Percentiles rank a stretch among this genome's conserved stretches.
phyloP scores from a whole-genome alignment of 1,140 invertebrate species.

The Plodia interpunctella region DNA sequence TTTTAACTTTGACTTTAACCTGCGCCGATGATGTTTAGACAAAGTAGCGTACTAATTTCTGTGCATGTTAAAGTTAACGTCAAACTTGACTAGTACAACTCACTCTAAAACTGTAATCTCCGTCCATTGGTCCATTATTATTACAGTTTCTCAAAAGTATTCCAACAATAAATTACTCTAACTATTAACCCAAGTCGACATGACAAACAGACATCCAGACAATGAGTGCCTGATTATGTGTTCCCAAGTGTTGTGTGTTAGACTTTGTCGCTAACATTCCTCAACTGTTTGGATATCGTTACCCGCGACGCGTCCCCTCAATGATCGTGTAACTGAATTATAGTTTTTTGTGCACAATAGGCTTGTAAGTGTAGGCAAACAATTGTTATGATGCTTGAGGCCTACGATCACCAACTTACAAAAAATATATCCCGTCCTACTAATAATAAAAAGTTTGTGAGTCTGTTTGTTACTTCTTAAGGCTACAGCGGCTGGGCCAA shows the following conservation, averaged over 20 bases:
- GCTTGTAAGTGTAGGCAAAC: neutral
- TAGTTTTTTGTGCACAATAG: neutral
- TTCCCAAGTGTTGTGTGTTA: slow-evolving; percentile 40
- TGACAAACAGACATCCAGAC: slow-evolving; percentile 6
- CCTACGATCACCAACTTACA: too few species aligned
- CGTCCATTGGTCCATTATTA: neutral
- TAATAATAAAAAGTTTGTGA: too few species aligned
- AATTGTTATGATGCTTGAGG: neutral
- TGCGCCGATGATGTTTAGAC: too few species aligned
- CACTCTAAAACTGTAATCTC: neutral
- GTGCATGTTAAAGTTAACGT: too few species aligned
- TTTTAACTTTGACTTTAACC: too few species aligned
- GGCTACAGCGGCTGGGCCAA: too few species aligned
- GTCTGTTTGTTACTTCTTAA: too few species aligned
- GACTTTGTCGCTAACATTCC: slow-evolving; percentile 29
- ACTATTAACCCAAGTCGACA: neutral
- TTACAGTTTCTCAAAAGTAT: neutral
- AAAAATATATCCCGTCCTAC: too few species aligned
- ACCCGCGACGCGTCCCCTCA: slow-evolving; percentile 7
- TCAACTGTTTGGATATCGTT: slow-evolving; percentile 29
- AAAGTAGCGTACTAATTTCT: too few species aligned
- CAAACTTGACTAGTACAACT: too few species aligned
- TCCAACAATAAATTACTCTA: neutral
- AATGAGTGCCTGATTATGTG: slow-evolving; percentile 42
- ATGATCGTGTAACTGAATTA: slow-evolving; percentile 10